Percentiles rank a stretch among this genome's conserved stretches.
phyloP scores from a whole-genome alignment of 2,113 vertebrate genomes.

The Ptychochromis oligacanthus region DNA sequence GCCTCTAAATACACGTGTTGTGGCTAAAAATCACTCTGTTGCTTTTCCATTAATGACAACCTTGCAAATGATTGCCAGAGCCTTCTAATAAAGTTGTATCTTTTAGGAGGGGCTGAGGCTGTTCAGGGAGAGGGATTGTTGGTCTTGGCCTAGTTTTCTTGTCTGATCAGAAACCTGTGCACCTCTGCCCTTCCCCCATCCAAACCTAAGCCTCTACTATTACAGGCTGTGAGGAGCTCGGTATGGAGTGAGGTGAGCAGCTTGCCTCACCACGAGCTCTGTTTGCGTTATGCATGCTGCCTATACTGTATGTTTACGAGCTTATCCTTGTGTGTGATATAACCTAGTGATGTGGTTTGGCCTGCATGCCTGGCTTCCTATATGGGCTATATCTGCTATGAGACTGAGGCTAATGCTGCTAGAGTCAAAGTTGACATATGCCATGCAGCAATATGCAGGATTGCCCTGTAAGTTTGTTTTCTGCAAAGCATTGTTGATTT shows the following conservation, averaged over 20 bases:
- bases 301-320: constrained; percentile 57
- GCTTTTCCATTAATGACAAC: constrained; percentile 55
- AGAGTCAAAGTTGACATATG: constrained; percentile 9
- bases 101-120: constrained; percentile 59
- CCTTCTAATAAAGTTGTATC: constrained; percentile 65
- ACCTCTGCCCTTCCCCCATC: constrained; percentile 82
- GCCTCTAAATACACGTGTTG: constrained; percentile 69
- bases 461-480: constrained; percentile 26
- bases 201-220: constrained; percentile 79
- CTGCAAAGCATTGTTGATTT: constrained; percentile 33
- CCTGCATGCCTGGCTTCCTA: constrained; percentile 50
- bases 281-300: constrained; percentile 52
- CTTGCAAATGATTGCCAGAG: constrained; percentile 59
- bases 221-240: constrained; percentile 77
- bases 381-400: constrained; percentile 21
- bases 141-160: constrained; percentile 82
- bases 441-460: constrained; percentile 1
- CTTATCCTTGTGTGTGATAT: constrained; percentile 65
- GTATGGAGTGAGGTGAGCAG: constrained; percentile 76
- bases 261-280: constrained; percentile 67
- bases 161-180: constrained; percentile 84
- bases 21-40: constrained; percentile 57
- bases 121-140: constrained; percentile 68
- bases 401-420: not conserved
- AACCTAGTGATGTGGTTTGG: constrained; percentile 65